Evolutionary conservation across 2,797 vertebrate species (phyloP).

Genomic region (Coregonus ussuriensis): DNA sequence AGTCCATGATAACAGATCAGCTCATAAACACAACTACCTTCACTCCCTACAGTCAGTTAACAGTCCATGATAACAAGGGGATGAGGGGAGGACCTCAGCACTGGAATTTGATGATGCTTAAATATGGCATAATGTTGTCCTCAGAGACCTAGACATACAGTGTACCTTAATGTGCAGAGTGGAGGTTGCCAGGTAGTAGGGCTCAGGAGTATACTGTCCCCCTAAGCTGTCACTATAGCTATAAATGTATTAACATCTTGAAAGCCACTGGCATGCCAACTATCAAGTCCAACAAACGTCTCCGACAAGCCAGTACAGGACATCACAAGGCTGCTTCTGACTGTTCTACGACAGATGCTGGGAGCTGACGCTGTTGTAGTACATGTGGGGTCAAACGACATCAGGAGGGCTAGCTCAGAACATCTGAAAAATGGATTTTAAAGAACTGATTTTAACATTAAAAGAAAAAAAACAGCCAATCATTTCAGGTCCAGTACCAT

Average conservation of each 20-base stretch:
- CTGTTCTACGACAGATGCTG: too few relatives aligned
- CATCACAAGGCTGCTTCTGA: too few relatives aligned
- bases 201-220: conserved; percentile 39
- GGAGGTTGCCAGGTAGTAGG: conserved; percentile 52
- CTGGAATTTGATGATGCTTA: conserved; percentile 63
- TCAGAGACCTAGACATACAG: conserved; percentile 54
- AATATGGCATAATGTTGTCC: conserved; percentile 62
- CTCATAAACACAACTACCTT: conserved; percentile 16
- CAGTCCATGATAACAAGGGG: conserved; percentile 66
- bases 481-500: too few relatives aligned
- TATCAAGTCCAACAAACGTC: conserved; percentile 54
- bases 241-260: conserved; percentile 62
- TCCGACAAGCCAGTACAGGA: conserved; percentile 51
- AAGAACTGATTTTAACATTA: too few relatives aligned
- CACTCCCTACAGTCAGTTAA: conserved; percentile 46
- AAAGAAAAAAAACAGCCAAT: too few relatives aligned
- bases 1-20: conserved; percentile 62
- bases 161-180: conserved; percentile 51
- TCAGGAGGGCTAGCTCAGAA: too few relatives aligned
- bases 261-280: conserved; percentile 51
- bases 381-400: too few relatives aligned
- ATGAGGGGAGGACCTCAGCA: conserved; percentile 47
- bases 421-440: too few relatives aligned
- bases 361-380: too few relatives aligned
- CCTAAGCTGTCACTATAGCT: conserved; percentile 5